Evolutionary conservation across 2,113 vertebrate species (phyloP).

Genomic region (Panurus biarmicus): DNA sequence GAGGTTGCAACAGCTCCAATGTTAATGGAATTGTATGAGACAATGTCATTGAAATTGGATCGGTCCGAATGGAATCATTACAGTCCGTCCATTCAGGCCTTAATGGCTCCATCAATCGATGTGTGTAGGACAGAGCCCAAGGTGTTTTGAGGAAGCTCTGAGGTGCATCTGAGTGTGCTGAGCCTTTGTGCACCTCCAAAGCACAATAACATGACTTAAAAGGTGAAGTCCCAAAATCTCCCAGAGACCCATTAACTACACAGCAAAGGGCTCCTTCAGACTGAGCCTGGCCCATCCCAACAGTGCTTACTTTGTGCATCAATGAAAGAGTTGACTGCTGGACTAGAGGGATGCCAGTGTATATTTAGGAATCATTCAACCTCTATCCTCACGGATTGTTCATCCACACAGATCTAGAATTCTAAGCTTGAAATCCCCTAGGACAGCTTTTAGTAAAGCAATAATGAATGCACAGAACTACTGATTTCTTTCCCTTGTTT

Average conservation of each 20-base stretch:
- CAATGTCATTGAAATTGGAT: slow-evolving; percentile 64
- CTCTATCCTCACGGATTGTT: background rate
- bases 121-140: slow-evolving; percentile 48
- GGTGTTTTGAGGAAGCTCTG: slow-evolving; percentile 46
- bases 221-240: slow-evolving; percentile 11
- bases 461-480: background rate
- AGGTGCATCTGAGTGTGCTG: slow-evolving; percentile 3
- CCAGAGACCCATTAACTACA: background rate
- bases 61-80: slow-evolving; percentile 51
- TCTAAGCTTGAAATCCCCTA: background rate
- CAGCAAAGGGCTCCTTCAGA: background rate
- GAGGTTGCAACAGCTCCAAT: slow-evolving; percentile 43
- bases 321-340: background rate
- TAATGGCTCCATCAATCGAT: slow-evolving; percentile 68
- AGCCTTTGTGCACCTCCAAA: slow-evolving; percentile 2
- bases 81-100: slow-evolving; percentile 34
- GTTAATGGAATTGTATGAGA: slow-evolving; percentile 64
- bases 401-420: background rate
- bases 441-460: background rate
- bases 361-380: background rate
- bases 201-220: background rate
- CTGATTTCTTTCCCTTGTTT: background rate
- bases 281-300: background rate
- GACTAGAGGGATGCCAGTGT: background rate
- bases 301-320: background rate